Evolutionary conservation across 1,140 invertebrate genomes (phyloP), one percentile per base, ranked within the genome.

Genomic region (Lepidurus arcticus): DNA sequence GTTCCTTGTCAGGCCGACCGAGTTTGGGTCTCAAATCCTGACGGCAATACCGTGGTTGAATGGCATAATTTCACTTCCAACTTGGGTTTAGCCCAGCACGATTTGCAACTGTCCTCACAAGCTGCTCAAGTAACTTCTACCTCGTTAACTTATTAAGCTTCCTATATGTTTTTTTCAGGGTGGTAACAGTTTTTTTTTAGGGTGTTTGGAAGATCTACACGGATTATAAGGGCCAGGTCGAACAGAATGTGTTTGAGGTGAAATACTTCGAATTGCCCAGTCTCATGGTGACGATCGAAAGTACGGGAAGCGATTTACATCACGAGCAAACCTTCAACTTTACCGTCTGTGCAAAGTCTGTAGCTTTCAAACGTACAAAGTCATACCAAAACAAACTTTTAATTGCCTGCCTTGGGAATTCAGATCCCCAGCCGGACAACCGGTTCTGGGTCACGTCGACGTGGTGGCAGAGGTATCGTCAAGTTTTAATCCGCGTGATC

Each of bases 261-360:
- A 87, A 86, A 42, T 88, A 89, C 82, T 90, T 90, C 80, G 86
- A 90, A 43, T 82, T 92, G 10, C 91, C 90, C 8, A 88, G 89
- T 80, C 91, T 91, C 80, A 88, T 90, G 84, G 88, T 92, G 0
- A 87, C 86, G 0, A 85, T 92, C 13, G 85, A 86, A n/a, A 85
- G 89, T 13, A 89, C 90, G 0, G 84, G 86, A 65, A 90, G 86
- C 47, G 87, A 90, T 47, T 85, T 90, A 53, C 85, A 87, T 0
- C 86, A 87, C 47, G 86, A 87, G 65, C n/a, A 74, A 75, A 26
- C 7, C 8, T 42, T 65, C 53, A 21, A 65, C 13, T 65, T 65
- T 0, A 65, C n/a, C 13, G 53, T 65, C 16, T 65, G 53, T 1
- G 53, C 53, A 13, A 21, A 65, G 53, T 65, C 16, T 1, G 53